phyloP scores from a whole-genome alignment of 2,888 invertebrate species.

The Maniola hyperantus region DNA sequence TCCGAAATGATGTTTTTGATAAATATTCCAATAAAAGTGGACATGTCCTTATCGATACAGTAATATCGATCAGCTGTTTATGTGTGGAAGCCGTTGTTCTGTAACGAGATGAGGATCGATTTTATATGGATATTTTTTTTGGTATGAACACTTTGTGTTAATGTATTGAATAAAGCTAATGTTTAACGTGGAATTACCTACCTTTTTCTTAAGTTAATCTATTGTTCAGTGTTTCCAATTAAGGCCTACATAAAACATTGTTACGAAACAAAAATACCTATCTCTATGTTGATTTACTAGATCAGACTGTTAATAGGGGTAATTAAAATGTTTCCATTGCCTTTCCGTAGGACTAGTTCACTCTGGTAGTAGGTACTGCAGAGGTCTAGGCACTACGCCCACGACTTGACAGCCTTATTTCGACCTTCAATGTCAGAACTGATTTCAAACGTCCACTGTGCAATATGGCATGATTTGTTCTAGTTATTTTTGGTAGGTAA shows the following conservation, averaged over 20 bases:
- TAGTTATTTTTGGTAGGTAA: constrained; percentile 6
- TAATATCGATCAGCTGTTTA: constrained; percentile 61
- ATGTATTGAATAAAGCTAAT: constrained; percentile 4
- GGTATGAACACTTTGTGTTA: constrained; percentile 54
- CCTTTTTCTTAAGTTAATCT: constrained; percentile 15
- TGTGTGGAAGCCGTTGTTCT: constrained; percentile 54
- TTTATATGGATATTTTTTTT: constrained; percentile 69
- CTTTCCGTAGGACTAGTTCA: no score
- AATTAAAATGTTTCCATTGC: constrained; percentile 32
- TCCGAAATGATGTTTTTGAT: constrained; percentile 62
- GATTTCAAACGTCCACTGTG: constrained; percentile 35
- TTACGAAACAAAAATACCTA: constrained; percentile 7
- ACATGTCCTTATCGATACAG: constrained; percentile 78
- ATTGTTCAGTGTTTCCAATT: constrained; percentile 3
- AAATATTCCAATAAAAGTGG: constrained; percentile 67
- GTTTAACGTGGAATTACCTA: background rate
- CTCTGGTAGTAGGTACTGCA: constrained; percentile 24
- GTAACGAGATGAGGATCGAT: constrained; percentile 73
- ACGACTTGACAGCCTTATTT: constrained; percentile 40
- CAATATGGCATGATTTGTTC: constrained; percentile 33
- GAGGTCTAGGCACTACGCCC: constrained; percentile 40
- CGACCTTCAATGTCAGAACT: constrained; percentile 43
- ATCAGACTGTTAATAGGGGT: constrained; percentile 22
- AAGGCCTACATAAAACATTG: constrained; percentile 11
- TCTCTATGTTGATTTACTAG: constrained; percentile 17